Base-by-base conservation (phyloP, 2,797 vertebrate species). In the Pygocentrus nattereri region DNA sequence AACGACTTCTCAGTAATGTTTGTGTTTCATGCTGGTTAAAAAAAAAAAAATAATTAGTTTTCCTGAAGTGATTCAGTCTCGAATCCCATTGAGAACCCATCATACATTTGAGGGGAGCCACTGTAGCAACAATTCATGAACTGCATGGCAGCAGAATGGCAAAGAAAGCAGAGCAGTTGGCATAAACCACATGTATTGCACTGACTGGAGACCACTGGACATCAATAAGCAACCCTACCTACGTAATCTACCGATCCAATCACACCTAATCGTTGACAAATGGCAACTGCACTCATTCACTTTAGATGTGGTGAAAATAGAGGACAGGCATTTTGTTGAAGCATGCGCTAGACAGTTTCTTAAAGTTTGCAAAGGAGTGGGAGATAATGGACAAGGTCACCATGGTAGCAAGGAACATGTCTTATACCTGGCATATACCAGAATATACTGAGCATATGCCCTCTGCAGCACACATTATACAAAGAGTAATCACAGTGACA, bases 241-340 rank as follows among this genome's bases (percentile, higher is more conserved):
- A 84, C 68, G 58, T 87, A 21, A 72, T n/a, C 81, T 83, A 38
- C 87, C 71, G 16, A 71, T n/a, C n/a, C n/a, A n/a, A n/a, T n/a
- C 67, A 70, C 75, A 79, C 18, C 16, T 78, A 61, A 79, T 79
- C n/a, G 30, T 76, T 80, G 61, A 62, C 52, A 61, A 79, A 21
- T 84, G 82, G 80, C 16, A 86, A 10, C 77, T 82, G 58, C 64
- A 84, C 49, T 59, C 64, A 8, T 78, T 76, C n/a, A 23, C 67
- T 52, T 69, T 83, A 47, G 49, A 23, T 30, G 54, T 72, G 15
- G 7, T 59, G 19, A 67, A 50, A 71, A n/a, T 16, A 54, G 44
- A 71, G 50, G 49, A 72, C 54, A 21, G 16, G 6, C 70, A 83
- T 62, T 78, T 50, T 67, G 75, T 62, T 47, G 44, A 82, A 58